Base-by-base conservation (phyloP, 2,888 invertebrate species). In the Polydrusus tereticollis region DNA sequence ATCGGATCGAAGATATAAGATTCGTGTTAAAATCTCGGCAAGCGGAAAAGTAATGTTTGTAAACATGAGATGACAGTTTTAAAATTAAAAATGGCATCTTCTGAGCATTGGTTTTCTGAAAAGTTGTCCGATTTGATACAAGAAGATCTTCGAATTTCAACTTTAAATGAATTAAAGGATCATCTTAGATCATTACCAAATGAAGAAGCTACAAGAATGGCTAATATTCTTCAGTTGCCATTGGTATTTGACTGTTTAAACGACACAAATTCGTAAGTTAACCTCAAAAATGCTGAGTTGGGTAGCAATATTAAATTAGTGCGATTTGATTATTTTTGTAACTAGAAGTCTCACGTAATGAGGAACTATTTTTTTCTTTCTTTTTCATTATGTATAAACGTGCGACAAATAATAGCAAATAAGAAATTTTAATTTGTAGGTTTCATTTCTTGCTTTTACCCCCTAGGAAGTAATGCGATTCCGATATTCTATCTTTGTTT, bases 161-260 rank as follows among this genome's bases (percentile, higher is more conserved):
- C 87, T 0, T 81, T 89, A 47, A 85, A 81, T 57, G 87, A 86
- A 77, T 87, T 89, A 60, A 85, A 85, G 55, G 82, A 84, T 1
- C 85, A 85, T 57, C 82, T 89, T 0, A 81, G 82, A 68, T 82
- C 84, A 7, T 76, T 86, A 18, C 79, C 86, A 0, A 79, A 84
- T 8, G 78, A 86, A 43, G 87, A 88, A 79, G 83, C 82, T 2
- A 78, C 80, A 14, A 80, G 84, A 75, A 84, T 86, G 14, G 85
- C 84, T 10, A 83, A 83, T 52, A 75, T 85, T 62, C 76, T 89
- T 16, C 88, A 89, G 75, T 86, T 92, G 65, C 86, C 90, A 0
- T 86, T 89, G 77, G 87, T 93, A 66, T 88, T 92, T 72, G 88
- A 90, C 45, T 92, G 92, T 78, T 84, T 92, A 33, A 89, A 91